Percentiles rank a stretch among this genome's conserved stretches.
Evolutionary conservation across 23 tunicate genomes (phyloP).

Genomic region (Phallusia fumigata): DNA sequence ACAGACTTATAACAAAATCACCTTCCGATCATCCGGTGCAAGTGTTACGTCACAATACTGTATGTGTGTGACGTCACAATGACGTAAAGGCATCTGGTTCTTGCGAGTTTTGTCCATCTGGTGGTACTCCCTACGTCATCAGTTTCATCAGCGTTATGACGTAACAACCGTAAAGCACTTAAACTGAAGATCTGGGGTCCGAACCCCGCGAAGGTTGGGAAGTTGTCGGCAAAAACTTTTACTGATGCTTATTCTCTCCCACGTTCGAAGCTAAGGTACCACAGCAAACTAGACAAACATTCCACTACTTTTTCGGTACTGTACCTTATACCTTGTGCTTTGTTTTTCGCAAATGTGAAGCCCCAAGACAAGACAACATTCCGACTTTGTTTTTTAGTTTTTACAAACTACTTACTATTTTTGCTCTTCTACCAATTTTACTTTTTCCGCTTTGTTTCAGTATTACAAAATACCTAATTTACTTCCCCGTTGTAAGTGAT

Average conservation of each 20-base stretch:
- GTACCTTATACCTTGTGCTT: background rate
- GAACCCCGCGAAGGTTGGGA: background rate
- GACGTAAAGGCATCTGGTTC: no score
- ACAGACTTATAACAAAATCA: conserved; percentile 31
- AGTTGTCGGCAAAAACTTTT: background rate
- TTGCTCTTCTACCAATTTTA: background rate
- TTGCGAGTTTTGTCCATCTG: background rate
- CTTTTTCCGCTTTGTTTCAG: background rate
- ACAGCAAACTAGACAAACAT: background rate
- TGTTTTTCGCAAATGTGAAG: background rate
- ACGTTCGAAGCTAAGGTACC: background rate
- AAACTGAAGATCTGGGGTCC: background rate
- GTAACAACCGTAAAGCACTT: background rate
- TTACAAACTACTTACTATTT: background rate
- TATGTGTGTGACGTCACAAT: background rate
- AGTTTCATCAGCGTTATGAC: background rate
- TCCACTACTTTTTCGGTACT: background rate
- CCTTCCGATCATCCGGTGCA: background rate
- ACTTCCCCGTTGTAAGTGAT: no score
- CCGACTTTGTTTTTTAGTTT: no score
- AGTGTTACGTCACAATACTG: background rate
- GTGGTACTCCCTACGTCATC: background rate
- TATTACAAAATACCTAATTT: background rate
- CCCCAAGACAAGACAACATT: background rate
- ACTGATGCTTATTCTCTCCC: background rate